Percentiles rank a stretch among this genome's conserved stretches.
These are phyloP conservation scores for Cheumatopsyche charites DNA, from an alignment of 1,140 invertebrate genomes.

Conservation along the genomic window DNA sequence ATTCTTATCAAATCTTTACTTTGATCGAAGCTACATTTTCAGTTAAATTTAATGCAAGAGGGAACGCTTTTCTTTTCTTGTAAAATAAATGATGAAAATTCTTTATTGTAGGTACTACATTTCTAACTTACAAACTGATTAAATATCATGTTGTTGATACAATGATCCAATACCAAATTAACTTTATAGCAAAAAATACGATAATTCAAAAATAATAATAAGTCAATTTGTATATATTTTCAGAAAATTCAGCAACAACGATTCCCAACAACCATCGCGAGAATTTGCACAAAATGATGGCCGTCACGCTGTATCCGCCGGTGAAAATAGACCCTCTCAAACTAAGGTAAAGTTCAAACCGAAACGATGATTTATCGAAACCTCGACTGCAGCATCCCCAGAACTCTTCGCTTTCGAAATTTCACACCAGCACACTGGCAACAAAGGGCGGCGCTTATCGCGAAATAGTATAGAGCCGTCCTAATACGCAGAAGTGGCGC, in stretches of 20 bases:
- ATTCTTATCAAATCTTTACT: too few species aligned
- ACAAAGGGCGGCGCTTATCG: neutral
- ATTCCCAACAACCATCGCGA: constrained; percentile 7
- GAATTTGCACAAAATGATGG: constrained; percentile 33
- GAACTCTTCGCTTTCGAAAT: neutral
- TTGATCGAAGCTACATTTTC: too few species aligned
- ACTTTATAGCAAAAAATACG: too few species aligned
- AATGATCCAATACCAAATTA: too few species aligned
- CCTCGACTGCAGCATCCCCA: neutral
- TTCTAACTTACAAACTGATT: too few species aligned
- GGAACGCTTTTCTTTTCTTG: too few species aligned
- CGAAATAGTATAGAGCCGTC: neutral
- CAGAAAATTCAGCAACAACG: neutral
- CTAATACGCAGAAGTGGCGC: constrained; percentile 17
- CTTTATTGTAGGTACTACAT: too few species aligned
- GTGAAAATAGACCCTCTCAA: constrained; percentile 34
- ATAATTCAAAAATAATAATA: too few species aligned
- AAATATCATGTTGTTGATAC: too few species aligned
- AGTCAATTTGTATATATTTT: neutral
- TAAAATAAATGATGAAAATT: too few species aligned
- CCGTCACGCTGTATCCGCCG: constrained; percentile 31
- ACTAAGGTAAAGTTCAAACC: constrained; percentile 23
- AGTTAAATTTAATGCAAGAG: too few species aligned
- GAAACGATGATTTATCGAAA: neutral
- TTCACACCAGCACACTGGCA: neutral